Percentiles rank a stretch among this genome's conserved stretches.
Evolutionary conservation across 64 coral and sea anemone species (phyloP).

Genomic region (Dendrophyllia cribrosa): DNA sequence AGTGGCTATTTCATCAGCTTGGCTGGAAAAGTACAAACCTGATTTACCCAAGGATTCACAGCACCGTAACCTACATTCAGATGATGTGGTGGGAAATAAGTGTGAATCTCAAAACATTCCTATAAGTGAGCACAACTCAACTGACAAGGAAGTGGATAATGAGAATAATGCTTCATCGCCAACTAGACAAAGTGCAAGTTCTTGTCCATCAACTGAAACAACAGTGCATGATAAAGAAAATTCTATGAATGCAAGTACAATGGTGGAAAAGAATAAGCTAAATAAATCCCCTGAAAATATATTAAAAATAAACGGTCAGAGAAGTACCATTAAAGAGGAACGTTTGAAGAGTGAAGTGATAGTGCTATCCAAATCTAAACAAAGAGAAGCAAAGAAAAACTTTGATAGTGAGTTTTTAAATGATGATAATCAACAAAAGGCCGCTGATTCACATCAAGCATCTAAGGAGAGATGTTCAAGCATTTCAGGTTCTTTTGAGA

Average conservation of each 20-base stretch:
- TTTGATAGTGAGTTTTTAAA: background rate
- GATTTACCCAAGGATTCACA: slow-evolving; percentile 20
- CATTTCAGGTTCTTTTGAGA: background rate
- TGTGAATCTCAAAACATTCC: background rate
- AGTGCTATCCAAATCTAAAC: background rate
- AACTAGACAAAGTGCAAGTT: background rate
- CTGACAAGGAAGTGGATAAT: background rate
- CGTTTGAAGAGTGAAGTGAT: background rate
- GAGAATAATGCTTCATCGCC: background rate
- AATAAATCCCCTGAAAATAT: background rate
- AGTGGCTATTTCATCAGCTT: slow-evolving; percentile 54
- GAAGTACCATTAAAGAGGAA: background rate
- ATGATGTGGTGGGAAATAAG: background rate
- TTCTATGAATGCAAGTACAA: background rate
- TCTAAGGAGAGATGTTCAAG: background rate
- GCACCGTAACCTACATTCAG: background rate
- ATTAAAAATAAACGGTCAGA: background rate
- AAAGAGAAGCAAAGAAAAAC: background rate
- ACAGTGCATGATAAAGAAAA: background rate
- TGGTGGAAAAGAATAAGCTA: background rate
- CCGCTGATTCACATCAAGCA: background rate
- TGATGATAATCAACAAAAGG: background rate
- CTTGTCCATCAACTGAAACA: background rate
- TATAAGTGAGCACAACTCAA: background rate
- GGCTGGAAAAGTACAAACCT: slow-evolving; percentile 76